Evolutionary conservation across 2,888 invertebrate genomes (phyloP).

Genomic region (Drosophila peninsularis): DNA sequence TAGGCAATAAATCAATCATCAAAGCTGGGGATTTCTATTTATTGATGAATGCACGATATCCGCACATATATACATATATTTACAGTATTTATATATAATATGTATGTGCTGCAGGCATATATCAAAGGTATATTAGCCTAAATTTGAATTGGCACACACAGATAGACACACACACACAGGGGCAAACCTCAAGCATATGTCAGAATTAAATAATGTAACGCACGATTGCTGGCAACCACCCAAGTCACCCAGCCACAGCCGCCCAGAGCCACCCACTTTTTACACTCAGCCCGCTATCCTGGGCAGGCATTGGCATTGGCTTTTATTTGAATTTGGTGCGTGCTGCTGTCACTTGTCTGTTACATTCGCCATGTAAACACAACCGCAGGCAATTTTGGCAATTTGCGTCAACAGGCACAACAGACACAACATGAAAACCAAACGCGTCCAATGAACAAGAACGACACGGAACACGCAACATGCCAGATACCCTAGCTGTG

Average conservation of each 20-base stretch:
- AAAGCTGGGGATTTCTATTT: slow-evolving; percentile 52
- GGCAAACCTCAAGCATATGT: slow-evolving; percentile 80
- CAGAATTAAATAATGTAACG: slow-evolving; percentile 80
- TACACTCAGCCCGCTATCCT: slow-evolving; percentile 31
- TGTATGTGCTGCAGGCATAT: slow-evolving; percentile 49
- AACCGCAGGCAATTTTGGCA: slow-evolving; percentile 81
- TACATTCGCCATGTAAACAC: slow-evolving; percentile 80
- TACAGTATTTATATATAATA: not conserved
- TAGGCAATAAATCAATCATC: slow-evolving; percentile 71
- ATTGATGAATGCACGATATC: slow-evolving; percentile 51
- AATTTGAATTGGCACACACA: slow-evolving; percentile 68
- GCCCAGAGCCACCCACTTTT: not conserved
- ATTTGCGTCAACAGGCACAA: slow-evolving; percentile 78
- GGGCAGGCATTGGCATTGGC: slow-evolving; percentile 74
- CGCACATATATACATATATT: slow-evolving; percentile 2
- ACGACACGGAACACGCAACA: not conserved
- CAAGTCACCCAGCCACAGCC: not conserved
- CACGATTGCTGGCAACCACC: slow-evolving; percentile 64
- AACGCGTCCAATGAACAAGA: slow-evolving; percentile 19
- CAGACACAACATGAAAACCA: slow-evolving; percentile 46
- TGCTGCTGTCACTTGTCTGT: slow-evolving; percentile 81
- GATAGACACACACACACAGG: slow-evolving; percentile 19
- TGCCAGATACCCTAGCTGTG: slow-evolving; percentile 9
- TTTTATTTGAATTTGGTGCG: slow-evolving; percentile 80
- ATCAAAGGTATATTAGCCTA: slow-evolving; percentile 69